Conservation (phyloP, 2,113 vertebrate genomes). For the Edolisoma coerulescens region DNA sequence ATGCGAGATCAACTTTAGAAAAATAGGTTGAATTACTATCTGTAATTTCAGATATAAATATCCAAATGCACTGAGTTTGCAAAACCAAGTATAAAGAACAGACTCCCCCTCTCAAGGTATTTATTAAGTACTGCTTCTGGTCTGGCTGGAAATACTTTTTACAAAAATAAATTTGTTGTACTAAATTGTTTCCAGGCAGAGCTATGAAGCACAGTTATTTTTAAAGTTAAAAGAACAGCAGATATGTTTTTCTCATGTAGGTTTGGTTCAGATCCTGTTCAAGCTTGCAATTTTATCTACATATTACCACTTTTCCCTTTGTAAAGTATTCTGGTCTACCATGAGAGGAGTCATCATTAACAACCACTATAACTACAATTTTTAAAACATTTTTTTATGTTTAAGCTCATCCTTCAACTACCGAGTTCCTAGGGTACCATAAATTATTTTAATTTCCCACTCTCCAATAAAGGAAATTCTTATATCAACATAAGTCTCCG, state of each 20-base stretch:
- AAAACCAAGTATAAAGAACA: background rate
- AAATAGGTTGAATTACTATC: background rate
- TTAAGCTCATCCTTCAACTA: background rate
- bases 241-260: background rate
- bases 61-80: background rate
- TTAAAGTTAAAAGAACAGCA: slow-evolving; percentile 12
- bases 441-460: background rate
- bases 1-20: background rate
- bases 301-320: background rate
- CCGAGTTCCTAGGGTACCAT: background rate
- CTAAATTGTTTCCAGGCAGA: slow-evolving; percentile 55
- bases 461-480: background rate
- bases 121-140: slow-evolving; percentile 21
- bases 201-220: background rate
- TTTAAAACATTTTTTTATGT: background rate
- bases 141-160: background rate
- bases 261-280: slow-evolving; percentile 1
- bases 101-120: background rate
- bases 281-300: slow-evolving; percentile 39
- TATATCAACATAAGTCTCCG: background rate
- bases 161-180: background rate
- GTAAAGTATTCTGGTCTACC: slow-evolving; percentile 2
- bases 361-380: background rate
- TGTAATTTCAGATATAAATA: background rate
- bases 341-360: background rate